These are phyloP conservation scores for Borostomias antarcticus DNA, from an alignment of 2,797 vertebrate genomes.

Conservation along the genomic window DNA sequence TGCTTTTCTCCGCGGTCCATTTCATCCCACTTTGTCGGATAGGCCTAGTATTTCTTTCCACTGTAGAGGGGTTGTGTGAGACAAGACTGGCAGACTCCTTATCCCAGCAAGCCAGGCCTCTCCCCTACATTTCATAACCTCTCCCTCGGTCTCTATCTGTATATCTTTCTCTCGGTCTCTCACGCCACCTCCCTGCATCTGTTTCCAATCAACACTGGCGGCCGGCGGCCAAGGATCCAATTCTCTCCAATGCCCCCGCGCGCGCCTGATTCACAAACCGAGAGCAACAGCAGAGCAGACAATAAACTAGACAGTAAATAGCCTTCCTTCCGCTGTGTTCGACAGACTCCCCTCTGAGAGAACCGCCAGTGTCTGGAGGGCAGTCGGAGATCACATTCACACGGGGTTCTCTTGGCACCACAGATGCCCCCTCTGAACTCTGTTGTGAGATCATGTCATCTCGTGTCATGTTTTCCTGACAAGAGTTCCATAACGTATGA, in stretches of 20 bases:
- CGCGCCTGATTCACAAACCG: constrained; percentile 31
- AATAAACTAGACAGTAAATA: constrained; percentile 25
- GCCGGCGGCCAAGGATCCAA: constrained; percentile 37
- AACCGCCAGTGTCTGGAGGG: neutral
- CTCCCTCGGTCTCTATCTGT: neutral
- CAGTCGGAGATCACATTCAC: neutral
- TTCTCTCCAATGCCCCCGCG: constrained; percentile 33
- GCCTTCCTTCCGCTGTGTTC: constrained; percentile 23
- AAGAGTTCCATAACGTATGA: neutral
- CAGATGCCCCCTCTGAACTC: no score
- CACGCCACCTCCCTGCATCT: constrained; percentile 50
- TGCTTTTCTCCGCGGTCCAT: constrained; percentile 25
- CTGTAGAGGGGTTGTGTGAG: constrained; percentile 17
- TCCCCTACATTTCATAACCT: constrained; percentile 46
- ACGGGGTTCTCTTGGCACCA: no score
- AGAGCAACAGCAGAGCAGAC: constrained; percentile 14
- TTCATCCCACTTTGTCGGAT: neutral
- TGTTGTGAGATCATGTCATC: neutral
- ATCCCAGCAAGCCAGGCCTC: constrained; percentile 48
- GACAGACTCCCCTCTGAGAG: neutral
- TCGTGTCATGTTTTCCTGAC: neutral
- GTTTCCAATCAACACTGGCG: constrained; percentile 56
- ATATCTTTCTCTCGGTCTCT: constrained; percentile 24
- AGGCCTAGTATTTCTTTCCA: constrained; percentile 32
- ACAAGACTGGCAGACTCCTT: constrained; percentile 26